A percentile compares a stretch with the other conserved stretches of the same genome.
phyloP scores from a whole-genome alignment of 1,140 invertebrate genomes.

The Cepaea nemoralis region DNA sequence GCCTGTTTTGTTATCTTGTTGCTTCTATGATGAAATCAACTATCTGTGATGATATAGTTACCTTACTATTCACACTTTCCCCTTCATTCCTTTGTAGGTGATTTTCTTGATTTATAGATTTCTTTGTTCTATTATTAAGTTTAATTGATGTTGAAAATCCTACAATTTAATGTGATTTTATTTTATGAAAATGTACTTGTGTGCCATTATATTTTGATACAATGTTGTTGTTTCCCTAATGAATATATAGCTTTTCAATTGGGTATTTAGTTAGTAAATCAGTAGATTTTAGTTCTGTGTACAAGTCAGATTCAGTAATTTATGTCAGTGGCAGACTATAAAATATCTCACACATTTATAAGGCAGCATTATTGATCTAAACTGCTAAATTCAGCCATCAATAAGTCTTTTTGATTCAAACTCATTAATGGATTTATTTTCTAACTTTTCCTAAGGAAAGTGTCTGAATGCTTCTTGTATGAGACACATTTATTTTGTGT shows the following conservation, averaged over 20 bases:
- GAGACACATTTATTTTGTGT: not conserved
- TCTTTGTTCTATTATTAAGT: not conserved
- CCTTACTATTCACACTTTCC: conserved; percentile 1
- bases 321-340: not conserved
- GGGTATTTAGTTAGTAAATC: not conserved
- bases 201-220: not conserved
- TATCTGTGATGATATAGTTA: conserved; percentile 37
- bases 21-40: conserved; percentile 27
- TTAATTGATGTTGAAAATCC: not conserved
- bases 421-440: not conserved
- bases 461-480: not conserved
- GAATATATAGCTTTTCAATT: not conserved
- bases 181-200: not conserved
- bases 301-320: not conserved
- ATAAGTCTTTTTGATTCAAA: not conserved
- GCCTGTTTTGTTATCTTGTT: conserved; percentile 21
- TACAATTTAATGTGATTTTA: not conserved
- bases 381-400: conserved; percentile 10
- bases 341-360: conserved; percentile 3
- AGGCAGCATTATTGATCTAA: conserved; percentile 18
- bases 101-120: not conserved
- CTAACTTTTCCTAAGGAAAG: not conserved
- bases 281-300: not conserved
- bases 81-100: conserved; percentile 4
- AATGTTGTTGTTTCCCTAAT: not conserved